Evolutionary conservation across 2,797 vertebrate genomes (phyloP).

Genomic region (Kryptolebias ocellatus): DNA sequence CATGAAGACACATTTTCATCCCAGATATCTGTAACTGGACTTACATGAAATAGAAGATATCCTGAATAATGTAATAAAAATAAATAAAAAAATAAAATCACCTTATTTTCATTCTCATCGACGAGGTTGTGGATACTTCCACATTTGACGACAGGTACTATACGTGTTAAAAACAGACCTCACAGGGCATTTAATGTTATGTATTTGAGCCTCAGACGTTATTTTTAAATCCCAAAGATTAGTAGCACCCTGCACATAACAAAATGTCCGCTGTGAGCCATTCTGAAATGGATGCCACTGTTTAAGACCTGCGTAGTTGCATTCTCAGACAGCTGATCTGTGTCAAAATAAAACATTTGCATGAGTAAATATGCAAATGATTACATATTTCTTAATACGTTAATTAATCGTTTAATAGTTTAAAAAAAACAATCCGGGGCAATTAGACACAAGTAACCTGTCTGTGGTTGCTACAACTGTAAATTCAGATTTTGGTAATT

Average conservation of each 20-base stretch:
- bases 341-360: conserved; percentile 20
- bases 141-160: conserved; percentile 24
- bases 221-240: conserved; percentile 56
- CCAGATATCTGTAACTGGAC: conserved; percentile 28
- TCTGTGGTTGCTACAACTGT: neutral
- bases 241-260: conserved; percentile 37
- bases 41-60: conserved; percentile 31
- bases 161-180: conserved; percentile 3
- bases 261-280: conserved; percentile 50
- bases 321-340: conserved; percentile 24
- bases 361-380: neutral
- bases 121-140: conserved; percentile 24
- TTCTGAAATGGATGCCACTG: conserved; percentile 23
- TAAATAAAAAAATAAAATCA: conserved; percentile 49
- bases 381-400: conserved; percentile 31
- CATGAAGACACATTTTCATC: conserved; percentile 37
- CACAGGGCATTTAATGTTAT: conserved; percentile 22
- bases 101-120: conserved; percentile 17
- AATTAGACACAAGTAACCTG: neutral
- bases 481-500: conserved; percentile 7
- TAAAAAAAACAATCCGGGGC: neutral
- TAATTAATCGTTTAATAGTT: conserved; percentile 22
- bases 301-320: conserved; percentile 25
- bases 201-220: conserved; percentile 33
- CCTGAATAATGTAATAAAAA: conserved; percentile 30